Base-by-base conservation (phyloP, 1,140 invertebrate genomes). In the Polypedilum vanderplanki region DNA sequence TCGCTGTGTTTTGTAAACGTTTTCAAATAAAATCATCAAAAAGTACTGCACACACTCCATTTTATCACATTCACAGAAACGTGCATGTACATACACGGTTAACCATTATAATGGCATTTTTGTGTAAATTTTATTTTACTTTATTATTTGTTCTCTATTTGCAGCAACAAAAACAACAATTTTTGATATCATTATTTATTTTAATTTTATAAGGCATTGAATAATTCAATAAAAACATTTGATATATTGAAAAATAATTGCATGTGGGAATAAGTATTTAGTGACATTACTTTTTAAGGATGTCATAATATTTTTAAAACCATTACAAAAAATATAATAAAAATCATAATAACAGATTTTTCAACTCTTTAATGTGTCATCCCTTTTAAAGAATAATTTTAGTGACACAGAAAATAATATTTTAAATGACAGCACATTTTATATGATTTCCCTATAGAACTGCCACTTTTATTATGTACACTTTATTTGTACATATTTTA, bases 21-120 rank as follows among this genome's bases (percentile, higher is more conserved):
- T 57, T 57, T 57, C 46, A n/a, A 57, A 57, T 57, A 57, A 57
- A 57, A 57, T 15, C 46, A 57, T 57, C 46, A 57, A 57, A 57
- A 15, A 57, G 15, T n/a, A n/a, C 46, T 57, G 3, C 46, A 12
- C 46, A 12, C 12, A n/a, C 46, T 57, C 12, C 46, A 57, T 33
- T 33, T 33, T 33, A 33, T 1, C 24, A 33, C 24, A 33, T 33
- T 33, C 24, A 33, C 24, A 33, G 24, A 33, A 33, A 33, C 24
- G 24, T 33, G 24, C 24, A 33, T 33, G 24, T 57, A 57, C 12
- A 57, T 57, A 46, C 41, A 46, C 41, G 5, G 24, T 33, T 33
- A 33, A 33, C 24, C 24, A 33, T 33, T 33, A 57, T 57, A 57
- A 57, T 57, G 12, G 46, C 10, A 57, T 57, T 57, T 57, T 8